Conservation (phyloP, 2,888 invertebrate genomes). For the Ochropleura leucogaster region DNA sequence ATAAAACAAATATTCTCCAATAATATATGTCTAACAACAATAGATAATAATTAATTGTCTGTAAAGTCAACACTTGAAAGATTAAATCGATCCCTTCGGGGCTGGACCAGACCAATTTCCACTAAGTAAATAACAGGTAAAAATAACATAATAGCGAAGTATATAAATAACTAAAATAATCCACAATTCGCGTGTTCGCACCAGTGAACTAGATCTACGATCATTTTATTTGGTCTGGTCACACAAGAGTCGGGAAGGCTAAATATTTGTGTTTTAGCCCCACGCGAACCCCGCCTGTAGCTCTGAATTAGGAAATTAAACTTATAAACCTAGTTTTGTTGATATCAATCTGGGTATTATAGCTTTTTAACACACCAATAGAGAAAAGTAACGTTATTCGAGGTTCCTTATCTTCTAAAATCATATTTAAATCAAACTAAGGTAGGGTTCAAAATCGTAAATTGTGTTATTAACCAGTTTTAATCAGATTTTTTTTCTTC, state of each 20-base stretch:
- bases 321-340: constrained; percentile 43
- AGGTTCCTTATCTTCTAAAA: constrained; percentile 1
- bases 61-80: neutral
- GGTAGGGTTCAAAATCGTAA: too few relatives aligned
- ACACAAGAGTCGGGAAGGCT: constrained; percentile 32
- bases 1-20: neutral
- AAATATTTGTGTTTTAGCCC: constrained; percentile 12
- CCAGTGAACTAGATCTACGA: constrained; percentile 9
- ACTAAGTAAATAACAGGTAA: constrained; percentile 4
- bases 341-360: constrained; percentile 21
- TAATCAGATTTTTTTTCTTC: too few relatives aligned
- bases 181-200: constrained; percentile 46
- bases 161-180: constrained; percentile 19
- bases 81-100: constrained; percentile 5
- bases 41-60: neutral
- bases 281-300: constrained; percentile 30
- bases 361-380: neutral
- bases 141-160: neutral
- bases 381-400: neutral
- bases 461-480: too few relatives aligned
- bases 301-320: constrained; percentile 42
- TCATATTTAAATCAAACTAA: too few relatives aligned
- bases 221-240: constrained; percentile 55
- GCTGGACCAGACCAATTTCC: neutral
- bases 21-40: neutral